phyloP scores from a whole-genome alignment of 2,113 vertebrate genomes.

The Hippocampus zosterae region DNA sequence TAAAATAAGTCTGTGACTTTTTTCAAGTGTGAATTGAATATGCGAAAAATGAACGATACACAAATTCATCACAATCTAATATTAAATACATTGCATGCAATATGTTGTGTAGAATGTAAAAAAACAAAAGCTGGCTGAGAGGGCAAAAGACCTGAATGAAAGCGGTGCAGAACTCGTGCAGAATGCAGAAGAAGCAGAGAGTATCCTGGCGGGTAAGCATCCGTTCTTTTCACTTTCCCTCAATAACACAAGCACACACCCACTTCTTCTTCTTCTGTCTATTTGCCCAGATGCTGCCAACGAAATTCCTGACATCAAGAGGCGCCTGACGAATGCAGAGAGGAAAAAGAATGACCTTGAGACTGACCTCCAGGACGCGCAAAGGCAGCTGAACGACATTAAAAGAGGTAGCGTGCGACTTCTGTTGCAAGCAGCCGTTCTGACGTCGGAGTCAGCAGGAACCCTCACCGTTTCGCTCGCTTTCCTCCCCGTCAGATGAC shows the following conservation, averaged over 20 bases:
- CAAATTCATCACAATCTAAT: neutral
- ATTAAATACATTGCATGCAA: neutral
- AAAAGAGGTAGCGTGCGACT: constrained; percentile 72
- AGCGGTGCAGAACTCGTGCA: constrained; percentile 65
- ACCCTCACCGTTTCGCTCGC: neutral
- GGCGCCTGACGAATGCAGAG: constrained; percentile 67
- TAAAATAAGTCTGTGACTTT: neutral
- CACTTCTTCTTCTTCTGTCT: constrained; percentile 2
- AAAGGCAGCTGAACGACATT: constrained; percentile 67
- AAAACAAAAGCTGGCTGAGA: constrained; percentile 75
- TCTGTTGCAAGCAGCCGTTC: no score
- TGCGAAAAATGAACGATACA: no score
- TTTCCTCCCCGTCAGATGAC: constrained; percentile 69
- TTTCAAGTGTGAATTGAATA: neutral
- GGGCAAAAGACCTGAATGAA: constrained; percentile 75
- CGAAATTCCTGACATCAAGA: constrained; percentile 66
- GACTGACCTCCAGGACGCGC: constrained; percentile 65
- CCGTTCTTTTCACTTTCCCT: neutral
- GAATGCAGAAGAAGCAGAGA: constrained; percentile 65
- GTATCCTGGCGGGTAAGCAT: constrained; percentile 72
- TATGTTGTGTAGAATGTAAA: constrained; percentile 72
- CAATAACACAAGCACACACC: neutral
- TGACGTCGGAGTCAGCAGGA: neutral
- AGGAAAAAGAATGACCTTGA: constrained; percentile 73
- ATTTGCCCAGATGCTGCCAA: constrained; percentile 65